Base-by-base conservation (phyloP, 1,140 invertebrate species). In the Chionoecetes opilio region DNA sequence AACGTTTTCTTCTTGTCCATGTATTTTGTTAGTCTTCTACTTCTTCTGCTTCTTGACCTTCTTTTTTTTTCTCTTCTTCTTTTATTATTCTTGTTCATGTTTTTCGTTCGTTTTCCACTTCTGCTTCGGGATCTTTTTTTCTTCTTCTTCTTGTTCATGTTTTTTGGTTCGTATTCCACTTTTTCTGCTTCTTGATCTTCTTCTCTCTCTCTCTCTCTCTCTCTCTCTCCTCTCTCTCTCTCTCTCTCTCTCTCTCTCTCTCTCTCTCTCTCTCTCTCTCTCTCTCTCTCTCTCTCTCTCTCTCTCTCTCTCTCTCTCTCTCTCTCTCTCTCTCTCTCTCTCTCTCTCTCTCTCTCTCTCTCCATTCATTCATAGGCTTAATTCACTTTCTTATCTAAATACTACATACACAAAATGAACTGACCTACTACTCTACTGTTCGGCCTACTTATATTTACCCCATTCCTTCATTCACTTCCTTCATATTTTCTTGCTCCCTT, bases 241-340 rank as follows among this genome's bases (percentile, higher is more conserved):
- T 38, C 37, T 86, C 85, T 38, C 37, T 38, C 37, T 86, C 85
- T 38, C 37, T 38, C 85, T 86, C 85, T 86, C 37, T 38, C 85
- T 86, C 84, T 37, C 35, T 37, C 84, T 86, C 84, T 37, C 35
- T 37, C 84, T 86, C 84, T 37, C 35, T 37, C 84, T 86, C 84
- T 37, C 35, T 37, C 84, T 86, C 84, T 37, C 35, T 37, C 84
- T 86, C 84, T 37, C 35, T 37, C 84, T 86, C 84, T 37, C 35
- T 37, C 84, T 86, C 84, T 37, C 84, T 86, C 84, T 37, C 35
- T 86, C 84, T 37, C 35, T 37, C 84, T 86, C 35, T 37, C 84
- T 86, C 84, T 37, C 35, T 86, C 84, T 37, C 35, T 37, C 84
- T 86, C 29, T 87, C 34, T 87, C 29, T 86, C 0, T 87, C 31